A percentile compares a stretch with the other conserved stretches of the same genome.
Evolutionary conservation across 2,113 vertebrate species (phyloP).

Genomic region (Platichthys flesus): DNA sequence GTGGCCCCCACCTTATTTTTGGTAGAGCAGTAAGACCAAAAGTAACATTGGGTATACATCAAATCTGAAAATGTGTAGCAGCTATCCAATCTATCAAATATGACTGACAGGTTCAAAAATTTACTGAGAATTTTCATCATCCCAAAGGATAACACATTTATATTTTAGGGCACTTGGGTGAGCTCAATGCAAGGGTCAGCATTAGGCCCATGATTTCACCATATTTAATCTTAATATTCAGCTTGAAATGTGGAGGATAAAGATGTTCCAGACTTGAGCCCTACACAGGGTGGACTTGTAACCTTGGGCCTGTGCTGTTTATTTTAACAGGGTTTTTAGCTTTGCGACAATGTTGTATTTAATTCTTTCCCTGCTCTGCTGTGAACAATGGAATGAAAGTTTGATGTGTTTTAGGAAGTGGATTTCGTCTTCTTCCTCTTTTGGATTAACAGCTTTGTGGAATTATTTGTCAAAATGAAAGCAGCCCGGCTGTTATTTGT

Average conservation of each 20-base stretch:
- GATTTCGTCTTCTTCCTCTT: not conserved
- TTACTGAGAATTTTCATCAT: not conserved
- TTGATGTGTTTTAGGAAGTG: not conserved
- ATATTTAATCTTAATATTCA: not conserved
- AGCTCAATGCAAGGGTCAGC: not conserved
- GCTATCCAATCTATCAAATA: not conserved
- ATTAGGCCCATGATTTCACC: no score
- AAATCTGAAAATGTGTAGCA: no score
- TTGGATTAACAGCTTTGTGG: not conserved
- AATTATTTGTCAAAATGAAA: not conserved
- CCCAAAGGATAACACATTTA: not conserved
- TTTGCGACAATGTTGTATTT: not conserved
- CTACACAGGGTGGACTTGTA: not conserved
- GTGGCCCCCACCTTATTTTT: not conserved
- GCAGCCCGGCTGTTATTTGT: not conserved
- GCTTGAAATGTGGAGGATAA: not conserved
- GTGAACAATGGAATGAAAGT: not conserved
- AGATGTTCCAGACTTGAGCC: not conserved
- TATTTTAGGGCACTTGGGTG: not conserved
- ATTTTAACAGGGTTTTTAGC: not conserved
- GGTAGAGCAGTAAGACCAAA: no score
- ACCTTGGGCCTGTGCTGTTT: not conserved
- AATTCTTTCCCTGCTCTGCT: not conserved
- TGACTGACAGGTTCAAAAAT: not conserved
- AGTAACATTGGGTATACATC: no score